phyloP scores from a whole-genome alignment of 2,113 vertebrate genomes.

The Heterocephalus glaber region DNA sequence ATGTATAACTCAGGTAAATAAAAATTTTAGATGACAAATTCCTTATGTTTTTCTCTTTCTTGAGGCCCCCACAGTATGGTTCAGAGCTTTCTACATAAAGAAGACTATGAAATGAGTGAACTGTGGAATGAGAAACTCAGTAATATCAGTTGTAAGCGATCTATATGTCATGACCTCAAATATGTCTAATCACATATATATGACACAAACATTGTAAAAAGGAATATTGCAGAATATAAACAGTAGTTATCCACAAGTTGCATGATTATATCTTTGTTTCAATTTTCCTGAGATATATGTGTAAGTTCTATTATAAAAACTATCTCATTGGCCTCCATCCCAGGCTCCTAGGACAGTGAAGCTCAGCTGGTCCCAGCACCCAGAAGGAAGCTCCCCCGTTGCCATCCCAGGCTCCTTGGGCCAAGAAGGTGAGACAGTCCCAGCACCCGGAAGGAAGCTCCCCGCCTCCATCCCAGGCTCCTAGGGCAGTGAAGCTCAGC shows the following conservation, averaged over 20 bases:
- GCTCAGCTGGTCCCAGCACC: no score
- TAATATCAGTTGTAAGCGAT: neutral
- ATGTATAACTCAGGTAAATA: neutral
- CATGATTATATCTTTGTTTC: neutral
- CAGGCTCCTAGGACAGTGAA: no score
- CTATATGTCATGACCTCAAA: neutral
- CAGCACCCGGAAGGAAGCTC: no score
- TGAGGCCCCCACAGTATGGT: neutral
- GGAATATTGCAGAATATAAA: neutral
- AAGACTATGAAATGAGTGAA: neutral
- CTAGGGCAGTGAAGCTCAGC: no score
- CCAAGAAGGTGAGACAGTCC: no score
- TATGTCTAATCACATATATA: conserved; percentile 25
- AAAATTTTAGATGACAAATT: neutral
- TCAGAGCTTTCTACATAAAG: neutral
- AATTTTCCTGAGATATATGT: conserved; percentile 9
- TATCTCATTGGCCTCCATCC: no score
- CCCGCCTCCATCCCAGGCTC: no score
- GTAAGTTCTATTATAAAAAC: neutral
- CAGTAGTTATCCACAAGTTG: neutral
- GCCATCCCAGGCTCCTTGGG: no score
- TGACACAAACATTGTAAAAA: neutral
- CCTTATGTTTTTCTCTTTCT: conserved; percentile 7
- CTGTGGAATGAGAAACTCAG: neutral
- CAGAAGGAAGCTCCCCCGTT: no score